These are phyloP conservation scores for Drosophila sproati DNA, from an alignment of 1,140 invertebrate genomes.

Conservation along the genomic window DNA sequence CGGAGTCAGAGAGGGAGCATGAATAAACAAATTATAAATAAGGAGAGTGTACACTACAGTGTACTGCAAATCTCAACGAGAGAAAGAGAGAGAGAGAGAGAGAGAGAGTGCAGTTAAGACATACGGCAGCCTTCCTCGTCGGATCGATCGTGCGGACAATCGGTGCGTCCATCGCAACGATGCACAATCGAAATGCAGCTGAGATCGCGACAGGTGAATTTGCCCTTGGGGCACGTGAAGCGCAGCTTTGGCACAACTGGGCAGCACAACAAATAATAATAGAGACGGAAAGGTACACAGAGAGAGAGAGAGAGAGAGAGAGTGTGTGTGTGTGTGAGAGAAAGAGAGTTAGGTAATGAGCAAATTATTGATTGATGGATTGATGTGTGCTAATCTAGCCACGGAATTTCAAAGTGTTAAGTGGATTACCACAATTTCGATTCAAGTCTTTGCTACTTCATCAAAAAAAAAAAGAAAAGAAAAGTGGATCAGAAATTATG, in stretches of 20 bases:
- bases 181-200: constrained; percentile 89
- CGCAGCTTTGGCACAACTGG: constrained; percentile 76
- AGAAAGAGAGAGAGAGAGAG: background rate
- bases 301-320: constrained; percentile 20
- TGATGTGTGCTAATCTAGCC: constrained; percentile 1
- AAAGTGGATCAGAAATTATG: no score
- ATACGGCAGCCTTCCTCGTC: constrained; percentile 87
- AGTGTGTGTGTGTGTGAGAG: background rate
- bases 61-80: background rate
- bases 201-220: constrained; percentile 88
- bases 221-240: constrained; percentile 85
- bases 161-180: constrained; percentile 85
- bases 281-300: background rate
- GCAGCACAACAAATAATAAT: constrained; percentile 10
- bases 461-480: no score
- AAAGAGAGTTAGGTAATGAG: constrained; percentile 20
- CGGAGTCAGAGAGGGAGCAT: background rate
- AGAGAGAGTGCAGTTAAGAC: constrained; percentile 56
- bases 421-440: no score
- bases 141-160: constrained; percentile 86
- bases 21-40: background rate
- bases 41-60: no score
- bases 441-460: no score
- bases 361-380: constrained; percentile 14
- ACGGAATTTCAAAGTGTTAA: background rate